These are phyloP conservation scores for Lates japonicus DNA, from an alignment of 2,797 vertebrate genomes.

Conservation along the genomic window DNA sequence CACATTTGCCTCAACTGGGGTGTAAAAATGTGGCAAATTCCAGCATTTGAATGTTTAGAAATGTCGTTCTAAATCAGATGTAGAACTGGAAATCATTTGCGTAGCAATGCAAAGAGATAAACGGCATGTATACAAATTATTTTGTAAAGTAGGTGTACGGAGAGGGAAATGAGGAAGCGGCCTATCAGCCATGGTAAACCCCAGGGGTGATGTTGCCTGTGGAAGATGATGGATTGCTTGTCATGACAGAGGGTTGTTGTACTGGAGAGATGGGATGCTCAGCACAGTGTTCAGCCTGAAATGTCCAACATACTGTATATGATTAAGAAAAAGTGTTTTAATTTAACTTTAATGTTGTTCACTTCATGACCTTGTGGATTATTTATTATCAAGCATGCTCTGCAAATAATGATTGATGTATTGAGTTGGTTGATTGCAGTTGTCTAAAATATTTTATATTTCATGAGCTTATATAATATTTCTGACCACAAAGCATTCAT, in stretches of 20 bases:
- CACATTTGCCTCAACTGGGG: slow-evolving; percentile 2
- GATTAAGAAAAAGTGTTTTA: neutral
- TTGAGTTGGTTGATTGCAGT: slow-evolving; percentile 1
- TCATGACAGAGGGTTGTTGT: slow-evolving; percentile 32
- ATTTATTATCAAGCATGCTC: neutral
- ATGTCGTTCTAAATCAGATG: neutral
- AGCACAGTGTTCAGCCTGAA: neutral
- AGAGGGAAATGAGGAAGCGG: slow-evolving; percentile 17
- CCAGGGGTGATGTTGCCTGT: slow-evolving; percentile 41
- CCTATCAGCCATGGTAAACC: slow-evolving; percentile 15
- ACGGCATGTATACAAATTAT: slow-evolving; percentile 1
- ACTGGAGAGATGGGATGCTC: slow-evolving; percentile 21
- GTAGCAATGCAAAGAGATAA: neutral
- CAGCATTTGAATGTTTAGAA: neutral
- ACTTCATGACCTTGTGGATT: neutral
- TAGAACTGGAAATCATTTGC: neutral
- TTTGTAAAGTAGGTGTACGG: slow-evolving; percentile 19
- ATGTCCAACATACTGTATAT: slow-evolving; percentile 3
- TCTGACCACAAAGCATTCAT: neutral
- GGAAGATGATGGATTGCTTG: slow-evolving; percentile 56
- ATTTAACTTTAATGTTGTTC: neutral
- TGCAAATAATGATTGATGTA: slow-evolving; percentile 2
- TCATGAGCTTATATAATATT: neutral
- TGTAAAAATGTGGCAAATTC: neutral
- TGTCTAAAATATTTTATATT: neutral